Base-by-base conservation (phyloP, 2,113 vertebrate genomes). In the Sardina pilchardus region DNA sequence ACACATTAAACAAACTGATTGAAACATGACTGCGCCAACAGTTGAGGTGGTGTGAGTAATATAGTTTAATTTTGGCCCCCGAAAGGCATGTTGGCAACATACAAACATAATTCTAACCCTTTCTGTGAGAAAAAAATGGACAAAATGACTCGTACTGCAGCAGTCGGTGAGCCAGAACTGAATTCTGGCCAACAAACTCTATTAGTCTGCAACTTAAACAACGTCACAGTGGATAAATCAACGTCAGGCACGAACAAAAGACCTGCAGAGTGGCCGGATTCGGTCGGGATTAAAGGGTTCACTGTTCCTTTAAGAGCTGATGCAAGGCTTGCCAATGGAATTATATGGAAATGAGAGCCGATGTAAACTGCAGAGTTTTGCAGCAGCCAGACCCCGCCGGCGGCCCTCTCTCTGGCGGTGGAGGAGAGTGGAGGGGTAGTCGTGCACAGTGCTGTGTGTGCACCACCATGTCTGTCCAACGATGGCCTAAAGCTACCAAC, bases 361-460 rank as follows among this genome's bases (percentile, higher is more conserved):
- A 78, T 78, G 71, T 78, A 78, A 78, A 78, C 71, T 78, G 71
- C 71, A 78, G 71, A 78, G 71, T 78, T 78, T 78, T 78, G 71
- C 71, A 78, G 71, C 30, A 78, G 71, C 30, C 71, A 78, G 30
- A 78, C 71, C 30, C 71, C 12, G 26, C 71, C 71, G 71, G 12
- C 16, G 71, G 71, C 71, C 71, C 71, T 78, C 30, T 9, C n/a
- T 71, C 81, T 89, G 67, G 59, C 30, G 43, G 34, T 8, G 30
- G 85, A 56, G 14, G 34, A 36, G 12, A 78, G 71, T 36, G 16
- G 14, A 34, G 34, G 71, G 71, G 30, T 6, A 34, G 16, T 34
- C 14, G 17, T 14, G 71, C 71, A 78, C 30, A 34, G 30, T 78
- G 63, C 12, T 78, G 71, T 34, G 30, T 78, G 71, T 34, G 30